Conservation (phyloP, 2,797 vertebrate genomes). For the Saxicola maurus region DNA sequence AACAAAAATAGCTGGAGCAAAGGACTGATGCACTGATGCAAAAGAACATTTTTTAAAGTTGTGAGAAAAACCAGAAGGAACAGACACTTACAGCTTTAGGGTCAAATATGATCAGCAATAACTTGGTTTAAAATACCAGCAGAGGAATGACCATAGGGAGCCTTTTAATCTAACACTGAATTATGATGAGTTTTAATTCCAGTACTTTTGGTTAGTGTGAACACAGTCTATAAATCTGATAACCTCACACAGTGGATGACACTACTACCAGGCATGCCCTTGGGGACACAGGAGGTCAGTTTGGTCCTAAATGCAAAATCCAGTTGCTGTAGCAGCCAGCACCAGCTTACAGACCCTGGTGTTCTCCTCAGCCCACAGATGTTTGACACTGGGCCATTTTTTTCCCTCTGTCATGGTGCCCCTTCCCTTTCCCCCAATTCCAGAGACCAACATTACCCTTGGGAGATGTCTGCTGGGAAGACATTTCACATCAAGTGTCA, state of each 20-base stretch:
- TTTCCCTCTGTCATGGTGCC: fast-evolving
- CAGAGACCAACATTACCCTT: not conserved
- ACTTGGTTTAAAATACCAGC: not conserved
- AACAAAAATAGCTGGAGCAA: not conserved
- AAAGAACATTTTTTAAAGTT: not conserved
- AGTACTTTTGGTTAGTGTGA: not conserved
- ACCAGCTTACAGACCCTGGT: not conserved
- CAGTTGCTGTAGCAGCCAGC: not conserved
- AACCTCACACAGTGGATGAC: not conserved
- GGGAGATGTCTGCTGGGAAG: not conserved
- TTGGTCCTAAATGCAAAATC: not conserved
- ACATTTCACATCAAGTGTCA: not conserved
- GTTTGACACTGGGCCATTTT: not conserved
- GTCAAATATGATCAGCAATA: not conserved
- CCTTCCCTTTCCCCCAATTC: not conserved
- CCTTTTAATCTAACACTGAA: not conserved
- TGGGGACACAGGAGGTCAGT: not conserved
- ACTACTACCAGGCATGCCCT: not conserved
- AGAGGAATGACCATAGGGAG: not conserved
- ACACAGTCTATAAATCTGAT: not conserved
- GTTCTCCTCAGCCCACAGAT: not conserved
- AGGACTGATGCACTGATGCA: not conserved
- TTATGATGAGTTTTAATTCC: not conserved
- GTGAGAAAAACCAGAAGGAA: not conserved
- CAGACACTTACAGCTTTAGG: not conserved